Evolutionary conservation across 2,888 invertebrate genomes (phyloP).

Genomic region (Crepidodera aurea): DNA sequence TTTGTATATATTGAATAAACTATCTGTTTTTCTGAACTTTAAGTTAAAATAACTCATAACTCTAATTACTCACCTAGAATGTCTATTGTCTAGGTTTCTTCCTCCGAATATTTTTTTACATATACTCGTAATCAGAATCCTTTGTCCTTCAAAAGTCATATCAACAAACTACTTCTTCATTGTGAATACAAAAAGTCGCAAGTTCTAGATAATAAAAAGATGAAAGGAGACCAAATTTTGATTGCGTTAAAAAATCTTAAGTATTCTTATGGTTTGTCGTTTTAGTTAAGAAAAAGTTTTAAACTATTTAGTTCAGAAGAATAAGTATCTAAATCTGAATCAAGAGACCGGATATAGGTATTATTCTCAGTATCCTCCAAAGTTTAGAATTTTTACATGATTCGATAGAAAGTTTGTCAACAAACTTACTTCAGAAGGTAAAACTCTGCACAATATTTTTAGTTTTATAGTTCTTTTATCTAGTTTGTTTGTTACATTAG

Average conservation of each 20-base stretch:
- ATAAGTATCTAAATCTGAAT: constrained; percentile 2
- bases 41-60: too few species aligned
- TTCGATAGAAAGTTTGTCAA: constrained; percentile 15
- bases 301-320: not conserved
- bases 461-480: constrained; percentile 15
- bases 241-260: not conserved
- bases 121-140: too few species aligned
- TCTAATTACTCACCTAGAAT: too few species aligned
- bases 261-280: not conserved
- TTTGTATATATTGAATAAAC: too few species aligned
- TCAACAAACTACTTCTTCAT: too few species aligned
- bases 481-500: constrained; percentile 10
- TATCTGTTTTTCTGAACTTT: too few species aligned
- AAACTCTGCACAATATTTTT: constrained; percentile 7
- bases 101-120: too few species aligned
- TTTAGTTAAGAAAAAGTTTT: not conserved
- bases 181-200: too few species aligned
- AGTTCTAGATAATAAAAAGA: too few species aligned
- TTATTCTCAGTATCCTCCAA: constrained; percentile 8
- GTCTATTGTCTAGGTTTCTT: too few species aligned
- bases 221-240: not conserved
- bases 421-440: constrained; percentile 13
- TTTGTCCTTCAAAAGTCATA: too few species aligned
- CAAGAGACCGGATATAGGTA: constrained; percentile 7
- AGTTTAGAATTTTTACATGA: constrained; percentile 11